phyloP scores from a whole-genome alignment of 2,113 vertebrate species.

The Nannospalax galili region DNA sequence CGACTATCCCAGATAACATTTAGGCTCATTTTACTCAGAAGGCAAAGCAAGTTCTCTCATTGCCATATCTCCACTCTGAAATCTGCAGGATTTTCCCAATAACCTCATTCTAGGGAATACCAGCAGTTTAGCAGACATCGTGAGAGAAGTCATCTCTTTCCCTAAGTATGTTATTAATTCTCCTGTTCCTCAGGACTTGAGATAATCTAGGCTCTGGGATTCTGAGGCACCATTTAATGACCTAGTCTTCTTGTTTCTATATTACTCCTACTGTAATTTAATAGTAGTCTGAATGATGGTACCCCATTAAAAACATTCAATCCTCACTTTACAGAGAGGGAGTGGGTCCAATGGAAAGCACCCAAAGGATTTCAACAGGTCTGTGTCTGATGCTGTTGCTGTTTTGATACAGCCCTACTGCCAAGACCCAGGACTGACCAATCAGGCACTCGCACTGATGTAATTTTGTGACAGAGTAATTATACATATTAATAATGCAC shows the following conservation, averaged over 20 bases:
- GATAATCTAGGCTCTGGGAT: not conserved
- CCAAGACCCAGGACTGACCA: no score
- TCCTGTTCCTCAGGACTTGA: not conserved
- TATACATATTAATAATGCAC: not conserved
- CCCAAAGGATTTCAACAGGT: not conserved
- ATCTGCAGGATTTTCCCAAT: not conserved
- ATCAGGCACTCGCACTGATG: not conserved
- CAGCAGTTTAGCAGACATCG: not conserved
- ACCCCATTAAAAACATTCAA: not conserved
- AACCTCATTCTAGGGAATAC: not conserved
- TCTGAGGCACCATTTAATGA: not conserved
- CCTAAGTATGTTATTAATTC: not conserved
- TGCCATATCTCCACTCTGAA: not conserved
- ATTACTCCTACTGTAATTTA: not conserved
- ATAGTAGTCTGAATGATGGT: not conserved
- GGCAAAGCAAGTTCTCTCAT: no score
- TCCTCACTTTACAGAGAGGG: not conserved
- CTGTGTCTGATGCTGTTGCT: not conserved
- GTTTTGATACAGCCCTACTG: not conserved
- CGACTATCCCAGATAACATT: accelerated
- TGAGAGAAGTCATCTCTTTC: not conserved
- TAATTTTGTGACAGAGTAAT: not conserved
- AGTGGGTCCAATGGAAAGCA: not conserved
- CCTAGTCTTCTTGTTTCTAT: not conserved
- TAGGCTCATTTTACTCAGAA: not conserved